Conservation (phyloP, 2,113 vertebrate genomes). For the Oryzias javanicus region DNA sequence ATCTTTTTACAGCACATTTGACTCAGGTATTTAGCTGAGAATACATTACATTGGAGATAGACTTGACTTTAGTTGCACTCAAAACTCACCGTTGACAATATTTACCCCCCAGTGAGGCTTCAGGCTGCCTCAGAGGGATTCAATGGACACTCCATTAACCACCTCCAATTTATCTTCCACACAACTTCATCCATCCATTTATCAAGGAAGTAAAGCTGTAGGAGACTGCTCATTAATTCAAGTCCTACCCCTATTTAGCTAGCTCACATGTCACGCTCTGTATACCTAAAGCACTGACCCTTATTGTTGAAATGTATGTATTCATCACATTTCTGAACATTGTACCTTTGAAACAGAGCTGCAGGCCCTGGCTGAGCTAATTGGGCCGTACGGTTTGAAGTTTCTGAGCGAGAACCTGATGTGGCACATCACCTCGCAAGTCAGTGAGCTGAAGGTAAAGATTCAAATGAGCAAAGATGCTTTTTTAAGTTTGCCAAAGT, state of each 20-base stretch:
- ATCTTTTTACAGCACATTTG: background rate
- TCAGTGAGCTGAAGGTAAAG: conserved; percentile 90
- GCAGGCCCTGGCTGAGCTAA: conserved; percentile 84
- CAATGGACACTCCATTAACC: conserved; percentile 32
- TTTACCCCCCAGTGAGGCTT: conserved; percentile 39
- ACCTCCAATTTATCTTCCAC: conserved; percentile 38
- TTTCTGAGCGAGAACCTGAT: conserved; percentile 93
- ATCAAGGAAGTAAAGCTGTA: background rate
- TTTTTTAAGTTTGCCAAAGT: background rate
- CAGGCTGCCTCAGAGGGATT: conserved; percentile 40
- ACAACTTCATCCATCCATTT: conserved; percentile 23
- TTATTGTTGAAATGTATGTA: background rate
- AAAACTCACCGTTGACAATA: conserved; percentile 38
- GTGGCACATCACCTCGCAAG: conserved; percentile 96
- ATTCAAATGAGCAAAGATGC: background rate
- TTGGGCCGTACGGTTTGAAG: conserved; percentile 92
- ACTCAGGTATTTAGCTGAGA: background rate
- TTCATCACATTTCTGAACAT: background rate
- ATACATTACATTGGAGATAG: background rate
- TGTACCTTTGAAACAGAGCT: conserved; percentile 79
- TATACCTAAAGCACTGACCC: too few relatives aligned
- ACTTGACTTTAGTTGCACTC: too few relatives aligned
- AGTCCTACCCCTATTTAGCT: background rate
- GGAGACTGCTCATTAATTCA: conserved; percentile 18
- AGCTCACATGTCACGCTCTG: too few relatives aligned